These are phyloP conservation scores for Scaptomyza parva DNA, from an alignment of 2,888 invertebrate species.

Conservation along the genomic window DNA sequence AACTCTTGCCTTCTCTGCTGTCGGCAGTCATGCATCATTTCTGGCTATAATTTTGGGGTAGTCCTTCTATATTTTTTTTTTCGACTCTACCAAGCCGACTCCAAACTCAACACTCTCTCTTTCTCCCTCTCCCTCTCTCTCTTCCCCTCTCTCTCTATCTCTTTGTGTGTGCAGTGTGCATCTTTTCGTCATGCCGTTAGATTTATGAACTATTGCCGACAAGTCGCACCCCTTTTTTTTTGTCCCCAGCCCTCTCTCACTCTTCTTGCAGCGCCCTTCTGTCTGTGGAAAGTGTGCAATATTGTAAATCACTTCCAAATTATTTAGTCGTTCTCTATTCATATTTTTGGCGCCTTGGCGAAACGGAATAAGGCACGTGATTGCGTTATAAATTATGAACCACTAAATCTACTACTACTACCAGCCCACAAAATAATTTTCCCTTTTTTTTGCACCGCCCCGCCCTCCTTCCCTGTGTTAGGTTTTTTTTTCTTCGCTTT, in stretches of 20 bases:
- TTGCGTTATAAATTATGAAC: conserved; percentile 79
- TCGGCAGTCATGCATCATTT: conserved; percentile 69
- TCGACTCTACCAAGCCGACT: not conserved
- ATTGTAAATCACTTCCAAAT: conserved; percentile 82
- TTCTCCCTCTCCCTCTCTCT: conserved; percentile 22
- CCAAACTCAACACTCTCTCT: conserved; percentile 9
- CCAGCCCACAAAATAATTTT: conserved; percentile 7
- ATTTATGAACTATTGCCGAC: conserved; percentile 65
- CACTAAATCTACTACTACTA: conserved; percentile 57
- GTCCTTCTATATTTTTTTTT: conserved; percentile 18
- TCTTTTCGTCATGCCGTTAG: conserved; percentile 80
- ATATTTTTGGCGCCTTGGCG: conserved; percentile 76
- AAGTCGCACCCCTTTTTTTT: conserved; percentile 32
- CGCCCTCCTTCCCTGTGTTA: too few relatives aligned
- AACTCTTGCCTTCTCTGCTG: conserved; percentile 18
- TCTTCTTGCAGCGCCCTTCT: not conserved
- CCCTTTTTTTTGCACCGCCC: conserved; percentile 1
- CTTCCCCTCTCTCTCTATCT: conserved; percentile 14
- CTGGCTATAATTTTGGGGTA: conserved; percentile 31
- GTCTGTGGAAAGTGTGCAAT: conserved; percentile 53
- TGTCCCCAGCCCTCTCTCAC: not conserved
- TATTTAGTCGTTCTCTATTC: conserved; percentile 75
- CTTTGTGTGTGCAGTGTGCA: conserved; percentile 55
- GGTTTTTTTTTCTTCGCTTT: too few relatives aligned
- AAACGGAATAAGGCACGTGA: conserved; percentile 69